phyloP scores from a whole-genome alignment of 1,140 invertebrate genomes.

The Parasteatoda tepidariorum region DNA sequence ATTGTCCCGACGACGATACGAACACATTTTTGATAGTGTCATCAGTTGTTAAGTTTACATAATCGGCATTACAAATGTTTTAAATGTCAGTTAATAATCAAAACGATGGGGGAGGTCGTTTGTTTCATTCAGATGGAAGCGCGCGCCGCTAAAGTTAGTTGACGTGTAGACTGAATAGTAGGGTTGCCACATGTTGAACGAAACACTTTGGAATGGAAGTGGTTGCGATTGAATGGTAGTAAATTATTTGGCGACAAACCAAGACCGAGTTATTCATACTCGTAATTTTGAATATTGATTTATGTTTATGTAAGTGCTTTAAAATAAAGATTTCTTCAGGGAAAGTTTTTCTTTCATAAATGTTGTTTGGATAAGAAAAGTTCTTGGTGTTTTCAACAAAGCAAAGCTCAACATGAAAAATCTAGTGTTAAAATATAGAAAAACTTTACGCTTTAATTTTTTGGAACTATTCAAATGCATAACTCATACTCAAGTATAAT shows the following conservation, averaged over 20 bases:
- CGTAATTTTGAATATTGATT: neutral
- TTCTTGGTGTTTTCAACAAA: neutral
- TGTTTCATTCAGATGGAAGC: conserved; percentile 10
- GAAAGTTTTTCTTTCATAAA: neutral
- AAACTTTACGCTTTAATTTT: too few species aligned
- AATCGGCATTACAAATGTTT: neutral
- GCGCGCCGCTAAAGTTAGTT: conserved; percentile 55
- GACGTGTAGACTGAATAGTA: conserved; percentile 55
- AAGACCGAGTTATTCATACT: neutral
- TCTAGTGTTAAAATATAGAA: too few species aligned
- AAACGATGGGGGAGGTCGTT: conserved; percentile 6
- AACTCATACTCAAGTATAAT: too few species aligned
- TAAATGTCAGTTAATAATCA: neutral
- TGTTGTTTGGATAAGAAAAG: neutral
- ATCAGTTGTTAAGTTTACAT: neutral
- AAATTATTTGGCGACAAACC: neutral
- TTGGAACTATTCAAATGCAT: too few species aligned
- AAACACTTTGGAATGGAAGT: conserved; percentile 13
- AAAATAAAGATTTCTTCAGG: too few species aligned
- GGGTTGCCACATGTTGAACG: conserved; percentile 18
- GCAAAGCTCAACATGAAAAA: too few species aligned
- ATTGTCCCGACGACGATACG: neutral
- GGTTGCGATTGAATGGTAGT: neutral
- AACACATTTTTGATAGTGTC: neutral
- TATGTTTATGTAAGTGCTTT: too few species aligned